Evolutionary conservation across 2,797 vertebrate species (phyloP).

Genomic region (Sebastolobus alascanus): DNA sequence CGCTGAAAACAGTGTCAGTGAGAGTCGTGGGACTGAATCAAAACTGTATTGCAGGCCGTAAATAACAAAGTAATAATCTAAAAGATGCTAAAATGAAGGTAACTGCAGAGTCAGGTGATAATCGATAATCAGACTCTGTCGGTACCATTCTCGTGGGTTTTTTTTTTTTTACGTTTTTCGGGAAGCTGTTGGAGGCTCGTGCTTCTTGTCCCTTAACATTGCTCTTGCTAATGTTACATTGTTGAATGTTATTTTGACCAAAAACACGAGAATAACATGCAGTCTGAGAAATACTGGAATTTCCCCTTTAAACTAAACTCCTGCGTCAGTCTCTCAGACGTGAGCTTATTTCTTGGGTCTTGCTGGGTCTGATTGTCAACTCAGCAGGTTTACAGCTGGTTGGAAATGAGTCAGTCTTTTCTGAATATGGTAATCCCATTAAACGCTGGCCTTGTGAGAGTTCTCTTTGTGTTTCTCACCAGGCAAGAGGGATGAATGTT

Average conservation of each 20-base stretch:
- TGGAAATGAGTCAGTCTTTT: slow-evolving; percentile 68
- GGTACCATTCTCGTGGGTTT: too few species aligned
- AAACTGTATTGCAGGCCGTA: not conserved
- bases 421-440: slow-evolving; percentile 73
- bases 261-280: not conserved
- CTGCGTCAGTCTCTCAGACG: slow-evolving; percentile 23
- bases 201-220: not conserved
- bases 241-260: not conserved
- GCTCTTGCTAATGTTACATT: not conserved
- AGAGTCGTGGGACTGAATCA: not conserved
- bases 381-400: slow-evolving; percentile 68
- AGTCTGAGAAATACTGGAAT: not conserved
- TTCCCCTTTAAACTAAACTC: slow-evolving; percentile 11
- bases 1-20: not conserved
- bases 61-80: not conserved
- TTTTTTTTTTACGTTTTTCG: not conserved
- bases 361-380: slow-evolving; percentile 55
- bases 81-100: not conserved
- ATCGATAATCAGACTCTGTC: not conserved
- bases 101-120: not conserved
- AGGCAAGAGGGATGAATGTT: slow-evolving; percentile 58
- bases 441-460: slow-evolving; percentile 61
- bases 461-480: slow-evolving; percentile 50
- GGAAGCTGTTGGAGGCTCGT: not conserved
- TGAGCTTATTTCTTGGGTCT: slow-evolving; percentile 27